Percentiles rank a stretch among this genome's conserved stretches.
These are phyloP conservation scores for Oryzias curvinotus DNA, from an alignment of 2,113 vertebrate genomes.

Conservation along the genomic window DNA sequence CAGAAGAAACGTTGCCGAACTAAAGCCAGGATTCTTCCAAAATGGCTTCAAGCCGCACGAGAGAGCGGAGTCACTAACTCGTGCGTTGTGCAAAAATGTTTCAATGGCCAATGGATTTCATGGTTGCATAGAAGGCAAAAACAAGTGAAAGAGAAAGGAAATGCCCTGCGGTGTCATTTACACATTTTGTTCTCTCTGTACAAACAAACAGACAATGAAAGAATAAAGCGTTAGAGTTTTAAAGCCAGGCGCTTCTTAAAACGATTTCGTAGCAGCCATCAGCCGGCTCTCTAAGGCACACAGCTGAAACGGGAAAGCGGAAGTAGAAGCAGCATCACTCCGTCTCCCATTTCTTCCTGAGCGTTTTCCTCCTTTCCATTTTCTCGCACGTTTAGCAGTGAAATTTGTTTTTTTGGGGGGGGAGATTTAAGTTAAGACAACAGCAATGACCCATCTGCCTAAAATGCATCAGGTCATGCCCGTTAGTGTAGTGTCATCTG, in stretches of 20 bases:
- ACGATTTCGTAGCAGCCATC: constrained; percentile 14
- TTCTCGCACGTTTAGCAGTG: constrained; percentile 30
- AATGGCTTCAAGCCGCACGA: constrained; percentile 29
- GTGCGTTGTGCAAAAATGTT: constrained; percentile 54
- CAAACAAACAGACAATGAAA: constrained; percentile 31
- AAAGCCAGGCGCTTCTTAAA: constrained; percentile 44
- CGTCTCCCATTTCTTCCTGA: constrained; percentile 19
- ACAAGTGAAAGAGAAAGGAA: constrained; percentile 17
- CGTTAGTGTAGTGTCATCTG: constrained; percentile 47
- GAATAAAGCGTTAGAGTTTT: constrained; percentile 39
- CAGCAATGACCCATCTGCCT: constrained; percentile 13
- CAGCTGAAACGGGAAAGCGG: constrained; percentile 58
- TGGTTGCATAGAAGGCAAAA: constrained; percentile 65
- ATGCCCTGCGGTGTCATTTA: constrained; percentile 45
- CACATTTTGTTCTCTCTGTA: constrained; percentile 46
- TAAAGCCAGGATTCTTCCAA: constrained; percentile 12
- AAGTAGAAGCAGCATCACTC: constrained; percentile 47
- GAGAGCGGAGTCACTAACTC: constrained; percentile 21
- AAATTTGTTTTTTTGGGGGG: neutral
- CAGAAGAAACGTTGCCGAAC: constrained; percentile 12
- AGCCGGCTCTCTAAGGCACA: constrained; percentile 73
- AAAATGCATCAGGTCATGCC: constrained; percentile 30
- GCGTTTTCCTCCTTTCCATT: constrained; percentile 40
- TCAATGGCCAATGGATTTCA: constrained; percentile 39
- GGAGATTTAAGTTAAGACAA: constrained; percentile 22